Conservation (phyloP, 2,888 invertebrate species). For the Philereme vetulata region DNA sequence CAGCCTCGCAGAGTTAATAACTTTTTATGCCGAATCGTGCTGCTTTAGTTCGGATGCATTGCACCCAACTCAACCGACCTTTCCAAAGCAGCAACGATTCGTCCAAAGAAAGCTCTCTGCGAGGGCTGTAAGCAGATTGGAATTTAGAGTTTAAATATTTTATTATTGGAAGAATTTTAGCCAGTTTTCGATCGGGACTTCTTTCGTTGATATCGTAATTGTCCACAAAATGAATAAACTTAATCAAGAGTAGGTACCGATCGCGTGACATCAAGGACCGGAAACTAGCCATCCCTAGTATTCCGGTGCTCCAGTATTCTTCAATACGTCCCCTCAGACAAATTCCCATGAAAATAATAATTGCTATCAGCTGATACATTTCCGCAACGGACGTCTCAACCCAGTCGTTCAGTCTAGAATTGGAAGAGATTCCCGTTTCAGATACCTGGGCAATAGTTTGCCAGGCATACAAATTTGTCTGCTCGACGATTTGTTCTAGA, state of each 20-base stretch:
- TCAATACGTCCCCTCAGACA: conserved; percentile 11
- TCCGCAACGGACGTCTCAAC: conserved; percentile 30
- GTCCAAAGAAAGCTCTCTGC: conserved; percentile 25
- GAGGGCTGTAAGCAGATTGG: conserved; percentile 17
- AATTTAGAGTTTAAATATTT: conserved; percentile 4
- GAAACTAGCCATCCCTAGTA: conserved; percentile 18
- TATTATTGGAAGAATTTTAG: conserved; percentile 22
- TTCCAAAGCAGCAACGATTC: too few species aligned
- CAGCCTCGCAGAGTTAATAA: conserved; percentile 27
- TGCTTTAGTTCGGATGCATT: too few species aligned
- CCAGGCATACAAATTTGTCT: too few species aligned
- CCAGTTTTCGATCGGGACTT: too few species aligned
- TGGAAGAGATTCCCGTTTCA: conserved; percentile 11
- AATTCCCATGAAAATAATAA: conserved; percentile 29
- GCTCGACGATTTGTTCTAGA: conserved; percentile 16
- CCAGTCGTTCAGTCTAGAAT: conserved; percentile 27
- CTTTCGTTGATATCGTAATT: too few species aligned
- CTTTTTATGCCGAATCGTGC: conserved; percentile 34
- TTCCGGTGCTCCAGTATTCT: conserved; percentile 29
- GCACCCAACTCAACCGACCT: too few species aligned
- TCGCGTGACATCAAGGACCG: conserved; percentile 6
- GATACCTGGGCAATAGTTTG: conserved; percentile 13
- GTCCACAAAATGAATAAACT: too few species aligned
- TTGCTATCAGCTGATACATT: conserved; percentile 25
- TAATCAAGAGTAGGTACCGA: too few species aligned